Conservation (phyloP, 2,888 invertebrate species). For the Calameuta filiformis region DNA sequence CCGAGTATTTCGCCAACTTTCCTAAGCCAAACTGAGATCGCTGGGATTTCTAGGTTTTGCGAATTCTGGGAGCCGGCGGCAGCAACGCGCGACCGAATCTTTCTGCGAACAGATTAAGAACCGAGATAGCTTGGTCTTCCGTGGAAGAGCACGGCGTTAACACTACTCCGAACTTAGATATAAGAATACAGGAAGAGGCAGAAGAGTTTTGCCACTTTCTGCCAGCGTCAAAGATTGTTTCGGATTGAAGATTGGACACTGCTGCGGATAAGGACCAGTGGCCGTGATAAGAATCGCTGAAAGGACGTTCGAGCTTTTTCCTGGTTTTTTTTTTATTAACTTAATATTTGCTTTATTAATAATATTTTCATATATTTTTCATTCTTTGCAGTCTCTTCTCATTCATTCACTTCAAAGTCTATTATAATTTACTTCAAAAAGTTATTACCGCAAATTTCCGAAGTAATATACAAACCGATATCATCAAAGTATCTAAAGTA, state of each 20-base stretch:
- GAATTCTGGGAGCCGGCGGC: background rate
- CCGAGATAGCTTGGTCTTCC: slow-evolving; percentile 27
- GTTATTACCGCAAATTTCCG: background rate
- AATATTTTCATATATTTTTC: background rate
- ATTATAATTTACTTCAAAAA: background rate
- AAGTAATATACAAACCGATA: background rate
- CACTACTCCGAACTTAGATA: background rate
- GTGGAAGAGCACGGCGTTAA: background rate
- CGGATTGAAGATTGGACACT: background rate
- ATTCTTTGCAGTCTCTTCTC: background rate
- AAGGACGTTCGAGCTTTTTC: background rate
- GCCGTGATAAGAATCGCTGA: background rate
- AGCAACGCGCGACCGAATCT: slow-evolving; percentile 24
- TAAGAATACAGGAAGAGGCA: background rate
- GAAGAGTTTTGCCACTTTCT: background rate
- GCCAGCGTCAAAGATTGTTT: background rate
- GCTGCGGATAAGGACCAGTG: background rate
- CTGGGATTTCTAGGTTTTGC: slow-evolving; percentile 41
- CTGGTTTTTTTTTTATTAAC: background rate
- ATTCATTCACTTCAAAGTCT: no score
- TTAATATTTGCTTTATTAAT: background rate
- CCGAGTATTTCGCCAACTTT: slow-evolving; percentile 55
- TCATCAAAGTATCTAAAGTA: background rate
- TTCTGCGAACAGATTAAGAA: slow-evolving; percentile 37
- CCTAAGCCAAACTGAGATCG: slow-evolving; percentile 59